Evolutionary conservation across 1,140 invertebrate genomes (phyloP), one percentile per base, ranked within the genome.

Genomic region (Drosophila mojavensis): DNA sequence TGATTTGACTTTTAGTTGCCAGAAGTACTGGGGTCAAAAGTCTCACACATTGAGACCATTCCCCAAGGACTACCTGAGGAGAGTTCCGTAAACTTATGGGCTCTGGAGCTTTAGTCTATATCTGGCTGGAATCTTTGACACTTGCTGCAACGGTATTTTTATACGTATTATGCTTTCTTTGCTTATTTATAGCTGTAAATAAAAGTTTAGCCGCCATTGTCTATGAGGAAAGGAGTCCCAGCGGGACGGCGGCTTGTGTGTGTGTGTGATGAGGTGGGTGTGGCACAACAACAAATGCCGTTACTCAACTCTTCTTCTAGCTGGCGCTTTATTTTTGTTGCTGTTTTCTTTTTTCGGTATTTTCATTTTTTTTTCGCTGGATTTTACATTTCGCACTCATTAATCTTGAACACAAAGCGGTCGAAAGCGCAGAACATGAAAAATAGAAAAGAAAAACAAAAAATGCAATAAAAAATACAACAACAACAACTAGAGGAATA

Each of bases 351-450:
- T 47, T 47, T 33, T 66, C 47, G 13, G 20, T 24, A 24, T 24
- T 24, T 24, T 24, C 3, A 2, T 24, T 24, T 47, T 10, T 47
- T 7, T 17, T 47, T 4, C 7, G 10, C 53, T n/a, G 58, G 56
- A 41, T 48, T 39, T 41, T 50, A 47, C 43, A 41, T 54, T 61
- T 59, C 30, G 47, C 56, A 43, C 68, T 71, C 68, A 71, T 71
- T 71, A 71, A 71, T 71, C 68, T 71, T 71, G 61, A 58, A 71
- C 36, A 71, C 68, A 71, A 71, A 71, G 68, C 54, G 61, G 43
- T 71, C n/a, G 51, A 70, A 62, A 70, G 67, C 67, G 60, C 45
- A 62, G 28, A 48, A 50, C 36, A 70, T 63, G 41, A 11, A 48
- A 30, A 47, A 54, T 36, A 51, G 20, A 24, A 55, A 33, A 41